A percentile compares a stretch with the other conserved stretches of the same genome.
Evolutionary conservation across 1,140 invertebrate species (phyloP).

Genomic region (Lepidurus couesii): DNA sequence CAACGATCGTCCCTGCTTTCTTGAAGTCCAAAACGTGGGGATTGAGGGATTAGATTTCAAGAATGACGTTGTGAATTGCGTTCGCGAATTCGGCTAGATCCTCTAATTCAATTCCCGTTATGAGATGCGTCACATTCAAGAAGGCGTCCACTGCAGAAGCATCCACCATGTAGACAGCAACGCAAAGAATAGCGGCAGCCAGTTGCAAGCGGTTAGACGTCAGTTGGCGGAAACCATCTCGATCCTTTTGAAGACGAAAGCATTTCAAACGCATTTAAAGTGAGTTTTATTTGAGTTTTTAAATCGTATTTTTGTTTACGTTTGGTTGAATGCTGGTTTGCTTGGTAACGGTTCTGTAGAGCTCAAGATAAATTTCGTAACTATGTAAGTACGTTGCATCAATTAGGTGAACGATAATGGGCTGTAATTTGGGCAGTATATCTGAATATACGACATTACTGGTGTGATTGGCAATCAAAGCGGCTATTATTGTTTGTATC

Average conservation of each 20-base stretch:
- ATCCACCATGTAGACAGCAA: background rate
- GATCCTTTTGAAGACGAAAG: background rate
- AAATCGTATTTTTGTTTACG: background rate
- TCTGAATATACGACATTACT: background rate
- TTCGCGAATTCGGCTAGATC: background rate
- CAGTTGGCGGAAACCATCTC: background rate
- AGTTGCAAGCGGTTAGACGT: background rate
- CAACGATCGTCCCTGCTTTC: background rate
- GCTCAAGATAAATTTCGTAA: background rate
- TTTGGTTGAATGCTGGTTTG: background rate
- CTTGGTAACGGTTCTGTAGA: background rate
- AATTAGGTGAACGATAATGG: background rate
- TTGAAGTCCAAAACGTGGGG: background rate
- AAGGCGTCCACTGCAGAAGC: background rate
- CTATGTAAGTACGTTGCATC: background rate
- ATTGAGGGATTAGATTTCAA: background rate
- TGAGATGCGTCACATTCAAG: background rate
- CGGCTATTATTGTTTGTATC: conserved; percentile 2
- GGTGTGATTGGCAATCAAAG: background rate
- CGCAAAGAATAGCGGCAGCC: background rate
- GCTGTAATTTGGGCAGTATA: background rate
- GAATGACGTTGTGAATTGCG: conserved; percentile 8
- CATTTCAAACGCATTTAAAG: background rate
- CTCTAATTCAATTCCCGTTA: background rate
- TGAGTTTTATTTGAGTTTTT: background rate